phyloP scores from a whole-genome alignment of 2,797 vertebrate species.

The Monodelphis domestica region DNA sequence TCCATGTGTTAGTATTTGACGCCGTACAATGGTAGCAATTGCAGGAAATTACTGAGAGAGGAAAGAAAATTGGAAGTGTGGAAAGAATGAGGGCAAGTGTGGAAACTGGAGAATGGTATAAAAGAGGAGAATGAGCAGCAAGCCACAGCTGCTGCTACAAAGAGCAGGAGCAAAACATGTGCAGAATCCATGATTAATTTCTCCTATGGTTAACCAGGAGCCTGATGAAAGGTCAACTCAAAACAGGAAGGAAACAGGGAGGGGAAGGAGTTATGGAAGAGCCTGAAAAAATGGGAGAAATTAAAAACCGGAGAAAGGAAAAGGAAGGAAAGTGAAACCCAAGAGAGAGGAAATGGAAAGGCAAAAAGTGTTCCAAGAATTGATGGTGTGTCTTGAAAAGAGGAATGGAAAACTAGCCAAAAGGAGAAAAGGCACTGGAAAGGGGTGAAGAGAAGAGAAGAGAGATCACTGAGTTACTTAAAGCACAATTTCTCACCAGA shows the following conservation, averaged over 20 bases:
- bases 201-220: neutral
- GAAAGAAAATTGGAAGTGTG: neutral
- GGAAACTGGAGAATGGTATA: neutral
- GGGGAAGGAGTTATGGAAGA: neutral
- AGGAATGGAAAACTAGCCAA: conserved; percentile 10
- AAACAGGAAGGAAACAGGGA: neutral
- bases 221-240: neutral
- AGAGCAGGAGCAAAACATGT: neutral
- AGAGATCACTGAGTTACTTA: conserved; percentile 10
- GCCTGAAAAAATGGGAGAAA: conserved; percentile 37
- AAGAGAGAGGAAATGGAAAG: conserved; percentile 44
- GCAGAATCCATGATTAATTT: neutral
- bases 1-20: neutral
- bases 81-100: neutral
- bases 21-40: neutral
- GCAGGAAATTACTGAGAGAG: neutral
- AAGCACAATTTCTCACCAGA: conserved; percentile 60
- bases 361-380: conserved; percentile 48
- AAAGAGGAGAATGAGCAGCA: neutral
- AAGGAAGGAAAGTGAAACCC: conserved; percentile 64
- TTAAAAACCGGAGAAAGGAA: conserved; percentile 53
- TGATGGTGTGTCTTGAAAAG: neutral
- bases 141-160: neutral
- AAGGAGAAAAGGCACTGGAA: conserved; percentile 42
- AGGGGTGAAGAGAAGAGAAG: neutral